These are phyloP conservation scores for Sphaerophoria taeniata DNA, from an alignment of 2,888 invertebrate species.

Conservation along the genomic window DNA sequence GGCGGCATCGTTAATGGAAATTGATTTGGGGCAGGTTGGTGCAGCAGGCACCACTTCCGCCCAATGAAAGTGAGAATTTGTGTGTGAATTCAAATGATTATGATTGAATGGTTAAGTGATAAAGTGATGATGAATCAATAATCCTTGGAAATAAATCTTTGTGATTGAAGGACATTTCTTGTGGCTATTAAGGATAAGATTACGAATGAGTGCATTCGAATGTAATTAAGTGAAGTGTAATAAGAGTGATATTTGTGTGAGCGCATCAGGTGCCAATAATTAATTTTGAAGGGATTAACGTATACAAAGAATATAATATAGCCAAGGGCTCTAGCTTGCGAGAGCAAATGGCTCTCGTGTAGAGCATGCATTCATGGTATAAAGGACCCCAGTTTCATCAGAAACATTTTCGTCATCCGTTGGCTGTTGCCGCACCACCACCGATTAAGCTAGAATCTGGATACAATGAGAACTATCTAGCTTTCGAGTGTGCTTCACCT, in stretches of 20 bases:
- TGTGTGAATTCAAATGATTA: conserved; percentile 31
- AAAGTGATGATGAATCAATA: not conserved
- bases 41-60: conserved; percentile 48
- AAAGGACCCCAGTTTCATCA: conserved; percentile 82
- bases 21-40: conserved; percentile 53
- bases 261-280: not conserved
- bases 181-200: not conserved
- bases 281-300: conserved; percentile 38
- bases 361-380: conserved; percentile 83
- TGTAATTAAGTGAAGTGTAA: too few species aligned
- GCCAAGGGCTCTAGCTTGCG: conserved; percentile 44
- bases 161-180: not conserved
- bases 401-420: conserved; percentile 80
- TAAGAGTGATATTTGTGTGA: not conserved
- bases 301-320: not conserved
- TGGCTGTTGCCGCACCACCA: conserved; percentile 81
- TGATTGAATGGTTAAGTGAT: conserved; percentile 6
- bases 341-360: conserved; percentile 71
- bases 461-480: conserved; percentile 72
- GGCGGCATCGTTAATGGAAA: conserved; percentile 34
- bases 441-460: conserved; percentile 73
- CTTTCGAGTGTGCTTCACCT: conserved; percentile 70
- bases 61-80: conserved; percentile 52
- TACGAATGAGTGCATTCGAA: not conserved
- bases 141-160: conserved; percentile 2